Evolutionary conservation across 2,113 vertebrate genomes (phyloP).

Genomic region (Tonatia bakeri): DNA sequence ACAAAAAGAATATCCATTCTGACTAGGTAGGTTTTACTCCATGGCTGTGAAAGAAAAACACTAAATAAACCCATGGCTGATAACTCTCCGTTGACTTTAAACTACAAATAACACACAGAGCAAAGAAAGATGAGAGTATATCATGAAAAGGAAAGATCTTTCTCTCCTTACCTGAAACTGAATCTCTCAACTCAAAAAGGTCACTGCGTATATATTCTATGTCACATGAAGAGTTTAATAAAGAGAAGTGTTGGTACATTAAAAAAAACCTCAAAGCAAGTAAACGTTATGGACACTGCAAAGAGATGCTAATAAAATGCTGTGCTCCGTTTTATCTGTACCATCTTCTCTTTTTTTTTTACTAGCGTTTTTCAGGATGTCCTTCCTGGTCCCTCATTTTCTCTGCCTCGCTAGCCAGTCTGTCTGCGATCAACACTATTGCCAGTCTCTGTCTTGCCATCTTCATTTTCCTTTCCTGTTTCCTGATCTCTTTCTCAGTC

Average conservation of each 20-base stretch:
- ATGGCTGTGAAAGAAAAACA: neutral
- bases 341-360: neutral
- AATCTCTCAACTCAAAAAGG: neutral
- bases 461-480: constrained; percentile 55
- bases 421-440: neutral
- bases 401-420: constrained; percentile 8
- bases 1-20: neutral
- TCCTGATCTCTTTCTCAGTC: constrained; percentile 57
- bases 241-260: neutral
- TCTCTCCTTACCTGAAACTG: neutral
- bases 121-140: neutral
- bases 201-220: neutral
- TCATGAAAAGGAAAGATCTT: neutral
- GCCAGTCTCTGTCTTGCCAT: constrained; percentile 51
- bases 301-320: neutral
- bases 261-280: neutral
- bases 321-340: neutral
- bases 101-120: neutral
- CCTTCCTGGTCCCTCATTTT: neutral
- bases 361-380: neutral
- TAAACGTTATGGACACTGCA: neutral
- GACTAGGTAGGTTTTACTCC: neutral
- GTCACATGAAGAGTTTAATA: neutral
- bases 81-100: neutral
- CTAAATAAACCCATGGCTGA: neutral